phyloP scores from a whole-genome alignment of 2,113 vertebrate species.

The Alosa alosa region DNA sequence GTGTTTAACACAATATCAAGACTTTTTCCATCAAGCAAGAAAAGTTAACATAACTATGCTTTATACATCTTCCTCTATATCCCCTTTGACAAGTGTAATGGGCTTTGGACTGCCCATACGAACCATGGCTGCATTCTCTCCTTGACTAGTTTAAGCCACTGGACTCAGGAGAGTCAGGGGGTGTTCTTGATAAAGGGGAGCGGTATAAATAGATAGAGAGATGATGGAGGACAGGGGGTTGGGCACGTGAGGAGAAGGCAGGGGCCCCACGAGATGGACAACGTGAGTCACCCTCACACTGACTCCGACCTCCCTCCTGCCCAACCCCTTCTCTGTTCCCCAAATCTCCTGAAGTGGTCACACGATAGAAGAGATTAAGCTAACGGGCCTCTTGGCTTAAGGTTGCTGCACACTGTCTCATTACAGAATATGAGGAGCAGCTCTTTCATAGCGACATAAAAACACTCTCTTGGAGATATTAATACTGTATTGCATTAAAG shows the following conservation, averaged over 20 bases:
- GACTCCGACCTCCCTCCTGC: not conserved
- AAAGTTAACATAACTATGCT: not conserved
- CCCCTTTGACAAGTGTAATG: not conserved
- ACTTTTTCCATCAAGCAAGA: not conserved
- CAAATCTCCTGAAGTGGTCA: not conserved
- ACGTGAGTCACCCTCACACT: constrained; percentile 3
- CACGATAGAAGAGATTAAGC: not conserved
- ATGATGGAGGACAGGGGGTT: constrained; percentile 6
- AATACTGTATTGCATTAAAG: too few species aligned
- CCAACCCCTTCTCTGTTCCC: not conserved
- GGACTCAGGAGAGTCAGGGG: not conserved
- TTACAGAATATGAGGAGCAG: not conserved
- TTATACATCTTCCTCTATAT: not conserved
- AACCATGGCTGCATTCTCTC: not conserved
- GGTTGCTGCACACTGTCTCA: not conserved
- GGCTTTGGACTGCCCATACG: not conserved
- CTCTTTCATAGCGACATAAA: not conserved
- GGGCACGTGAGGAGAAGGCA: constrained; percentile 10
- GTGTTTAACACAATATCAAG: too few species aligned
- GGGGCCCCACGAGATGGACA: constrained; percentile 27
- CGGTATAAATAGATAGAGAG: constrained; percentile 45
- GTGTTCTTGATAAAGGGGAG: constrained; percentile 3
- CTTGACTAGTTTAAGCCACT: not conserved
- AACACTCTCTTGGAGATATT: not conserved
- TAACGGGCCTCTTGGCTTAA: not conserved